Evolutionary conservation across 2,113 vertebrate species (phyloP).

Genomic region (Sminthopsis crassicaudata): DNA sequence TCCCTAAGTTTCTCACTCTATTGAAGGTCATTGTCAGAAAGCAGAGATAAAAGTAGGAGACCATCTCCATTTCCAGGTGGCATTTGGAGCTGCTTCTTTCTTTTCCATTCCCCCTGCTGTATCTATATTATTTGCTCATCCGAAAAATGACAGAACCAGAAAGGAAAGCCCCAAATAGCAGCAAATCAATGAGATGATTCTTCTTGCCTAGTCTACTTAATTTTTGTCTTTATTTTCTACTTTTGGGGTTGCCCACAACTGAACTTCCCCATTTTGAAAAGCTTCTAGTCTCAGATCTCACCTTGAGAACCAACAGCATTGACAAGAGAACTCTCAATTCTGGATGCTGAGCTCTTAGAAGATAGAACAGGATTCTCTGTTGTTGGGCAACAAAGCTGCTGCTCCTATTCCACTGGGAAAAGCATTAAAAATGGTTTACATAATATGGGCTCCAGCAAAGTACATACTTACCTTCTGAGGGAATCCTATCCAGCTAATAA

Average conservation of each 20-base stretch:
- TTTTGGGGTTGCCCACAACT: neutral
- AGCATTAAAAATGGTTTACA: neutral
- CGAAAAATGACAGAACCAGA: neutral
- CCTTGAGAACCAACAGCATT: neutral
- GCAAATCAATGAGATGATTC: neutral
- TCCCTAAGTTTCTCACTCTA: neutral
- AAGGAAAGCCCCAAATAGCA: neutral
- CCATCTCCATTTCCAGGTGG: neutral
- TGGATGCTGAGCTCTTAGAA: neutral
- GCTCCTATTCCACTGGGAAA: neutral
- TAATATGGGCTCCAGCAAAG: neutral
- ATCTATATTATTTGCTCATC: neutral
- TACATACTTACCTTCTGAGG: neutral
- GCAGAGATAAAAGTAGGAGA: neutral
- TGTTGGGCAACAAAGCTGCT: neutral
- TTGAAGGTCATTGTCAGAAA: slow-evolving; percentile 2
- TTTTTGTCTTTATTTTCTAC: neutral
- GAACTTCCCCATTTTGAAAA: neutral
- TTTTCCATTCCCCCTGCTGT: neutral
- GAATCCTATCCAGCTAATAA: neutral
- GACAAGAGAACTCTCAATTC: neutral
- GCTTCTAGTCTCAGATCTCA: neutral
- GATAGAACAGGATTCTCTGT: neutral
- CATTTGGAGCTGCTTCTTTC: neutral
- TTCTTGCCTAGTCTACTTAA: neutral